Conservation (phyloP, 2,797 vertebrate genomes). For the Serranus cabrilla region DNA sequence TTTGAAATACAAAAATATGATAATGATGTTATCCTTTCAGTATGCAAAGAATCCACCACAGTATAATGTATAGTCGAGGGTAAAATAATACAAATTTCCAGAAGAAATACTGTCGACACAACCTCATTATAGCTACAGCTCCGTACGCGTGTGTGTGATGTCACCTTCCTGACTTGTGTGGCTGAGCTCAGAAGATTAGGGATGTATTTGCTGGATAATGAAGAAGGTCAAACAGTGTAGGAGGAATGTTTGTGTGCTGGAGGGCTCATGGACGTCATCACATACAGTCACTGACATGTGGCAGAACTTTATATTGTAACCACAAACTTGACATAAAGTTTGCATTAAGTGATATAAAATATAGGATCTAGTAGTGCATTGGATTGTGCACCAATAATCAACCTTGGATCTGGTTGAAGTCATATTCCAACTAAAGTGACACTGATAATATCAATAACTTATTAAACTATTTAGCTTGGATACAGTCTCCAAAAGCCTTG, state of each 20-base stretch:
- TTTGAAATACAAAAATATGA: too few species aligned
- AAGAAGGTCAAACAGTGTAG: constrained; percentile 57
- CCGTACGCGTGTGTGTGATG: constrained; percentile 10
- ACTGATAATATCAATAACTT: background rate
- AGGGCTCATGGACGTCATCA: constrained; percentile 36
- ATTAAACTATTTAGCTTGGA: too few species aligned
- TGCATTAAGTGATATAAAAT: background rate
- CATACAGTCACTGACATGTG: constrained; percentile 34
- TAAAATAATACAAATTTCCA: background rate
- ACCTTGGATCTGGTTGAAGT: background rate
- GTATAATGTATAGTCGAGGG: too few species aligned
- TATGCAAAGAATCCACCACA: background rate
- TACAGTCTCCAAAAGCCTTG: too few species aligned
- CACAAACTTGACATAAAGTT: background rate
- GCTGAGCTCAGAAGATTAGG: constrained; percentile 53
- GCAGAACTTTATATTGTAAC: constrained; percentile 29
- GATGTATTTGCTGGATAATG: constrained; percentile 54
- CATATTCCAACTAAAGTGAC: background rate
- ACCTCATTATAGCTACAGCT: constrained; percentile 12
- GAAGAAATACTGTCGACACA: background rate
- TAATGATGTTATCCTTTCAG: too few species aligned
- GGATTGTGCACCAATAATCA: background rate
- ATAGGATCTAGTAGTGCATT: constrained; percentile 15
- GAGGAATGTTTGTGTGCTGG: constrained; percentile 41
- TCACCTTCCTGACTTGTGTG: constrained; percentile 33